These are phyloP conservation scores for Palythoa heliodiscus DNA, from an alignment of 92 coral and sea anemone species.

Conservation along the genomic window DNA sequence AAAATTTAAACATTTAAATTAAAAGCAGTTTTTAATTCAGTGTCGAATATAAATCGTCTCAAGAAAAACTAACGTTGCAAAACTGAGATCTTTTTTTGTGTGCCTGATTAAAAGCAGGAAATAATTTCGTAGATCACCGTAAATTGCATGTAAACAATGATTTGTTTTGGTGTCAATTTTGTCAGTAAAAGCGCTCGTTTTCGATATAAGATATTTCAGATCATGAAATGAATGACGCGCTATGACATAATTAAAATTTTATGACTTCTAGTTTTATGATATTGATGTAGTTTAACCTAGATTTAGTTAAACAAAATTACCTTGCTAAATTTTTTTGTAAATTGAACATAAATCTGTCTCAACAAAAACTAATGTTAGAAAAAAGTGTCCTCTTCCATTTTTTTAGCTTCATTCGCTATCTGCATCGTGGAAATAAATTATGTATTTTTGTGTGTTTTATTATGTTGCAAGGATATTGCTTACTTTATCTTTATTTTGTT, in stretches of 20 bases:
- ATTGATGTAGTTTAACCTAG: too few relatives aligned
- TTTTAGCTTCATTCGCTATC: too few relatives aligned
- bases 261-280: not conserved
- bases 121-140: conserved; percentile 4
- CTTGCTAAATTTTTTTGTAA: not conserved
- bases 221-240: not conserved
- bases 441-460: too few relatives aligned
- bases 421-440: too few relatives aligned
- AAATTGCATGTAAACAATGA: conserved; percentile 15
- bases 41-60: too few relatives aligned
- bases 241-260: not conserved
- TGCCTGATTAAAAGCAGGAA: conserved; percentile 32
- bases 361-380: not conserved
- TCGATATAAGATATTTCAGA: not conserved
- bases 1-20: not conserved
- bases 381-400: not conserved
- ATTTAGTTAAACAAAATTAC: not conserved
- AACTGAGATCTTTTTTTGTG: not conserved
- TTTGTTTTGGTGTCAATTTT: not conserved
- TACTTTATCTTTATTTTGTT: not conserved
- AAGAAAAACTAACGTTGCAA: too few relatives aligned
- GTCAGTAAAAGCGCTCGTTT: not conserved
- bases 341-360: not conserved
- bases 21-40: not conserved
- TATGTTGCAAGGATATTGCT: too few relatives aligned